Percentiles rank a stretch among this genome's conserved stretches.
phyloP scores from a whole-genome alignment of 1,140 invertebrate genomes.

The Cecropterus lyciades region DNA sequence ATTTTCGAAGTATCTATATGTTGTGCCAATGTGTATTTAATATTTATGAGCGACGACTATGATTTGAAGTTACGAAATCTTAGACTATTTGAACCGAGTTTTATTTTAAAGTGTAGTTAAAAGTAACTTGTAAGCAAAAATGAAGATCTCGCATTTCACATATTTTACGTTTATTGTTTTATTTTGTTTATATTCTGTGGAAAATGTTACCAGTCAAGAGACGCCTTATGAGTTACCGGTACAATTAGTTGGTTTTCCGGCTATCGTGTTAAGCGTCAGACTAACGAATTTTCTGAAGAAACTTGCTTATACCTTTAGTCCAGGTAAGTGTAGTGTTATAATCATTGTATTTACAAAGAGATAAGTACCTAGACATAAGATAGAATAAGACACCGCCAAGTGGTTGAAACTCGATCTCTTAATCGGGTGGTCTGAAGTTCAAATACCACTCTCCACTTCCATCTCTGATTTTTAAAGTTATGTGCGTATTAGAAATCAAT shows the following conservation, averaged over 20 bases:
- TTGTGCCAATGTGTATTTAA: neutral
- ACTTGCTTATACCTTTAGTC: constrained; percentile 91
- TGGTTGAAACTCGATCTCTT: too few species aligned
- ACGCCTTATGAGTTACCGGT: constrained; percentile 89
- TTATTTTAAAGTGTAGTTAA: constrained; percentile 8
- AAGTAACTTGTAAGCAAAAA: constrained; percentile 12
- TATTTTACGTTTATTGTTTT: constrained; percentile 37
- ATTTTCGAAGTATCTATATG: neutral
- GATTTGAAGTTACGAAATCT: constrained; percentile 6
- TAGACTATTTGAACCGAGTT: constrained; percentile 20
- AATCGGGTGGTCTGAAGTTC: too few species aligned
- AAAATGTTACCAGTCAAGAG: constrained; percentile 57
- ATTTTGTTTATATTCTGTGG: constrained; percentile 43
- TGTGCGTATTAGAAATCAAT: too few species aligned
- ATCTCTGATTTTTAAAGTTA: too few species aligned
- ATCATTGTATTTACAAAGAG: too few species aligned
- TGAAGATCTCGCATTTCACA: constrained; percentile 9
- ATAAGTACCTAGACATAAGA: too few species aligned
- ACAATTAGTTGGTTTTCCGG: constrained; percentile 92
- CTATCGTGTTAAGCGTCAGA: constrained; percentile 91
- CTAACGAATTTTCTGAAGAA: constrained; percentile 93
- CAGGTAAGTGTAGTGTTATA: constrained; percentile 86
- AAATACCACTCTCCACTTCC: too few species aligned
- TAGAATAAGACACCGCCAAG: too few species aligned
- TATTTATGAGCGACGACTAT: constrained; percentile 11